Conservation (phyloP, 1,140 invertebrate genomes). For the Philaenus spumarius region DNA sequence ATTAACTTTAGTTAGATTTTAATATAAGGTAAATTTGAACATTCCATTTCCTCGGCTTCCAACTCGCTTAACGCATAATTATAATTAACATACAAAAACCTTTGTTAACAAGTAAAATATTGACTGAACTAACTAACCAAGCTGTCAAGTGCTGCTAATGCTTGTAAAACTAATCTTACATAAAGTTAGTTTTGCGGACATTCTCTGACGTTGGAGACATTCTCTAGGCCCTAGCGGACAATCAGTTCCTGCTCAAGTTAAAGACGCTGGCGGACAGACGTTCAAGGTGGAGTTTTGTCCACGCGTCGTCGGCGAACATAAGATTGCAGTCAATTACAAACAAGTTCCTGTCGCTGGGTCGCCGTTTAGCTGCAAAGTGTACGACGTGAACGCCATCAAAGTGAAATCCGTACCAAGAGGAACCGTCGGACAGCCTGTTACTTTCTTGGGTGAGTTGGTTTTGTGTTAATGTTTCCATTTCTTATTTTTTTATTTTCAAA, state of each 20-base stretch:
- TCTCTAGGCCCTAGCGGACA: conserved; percentile 73
- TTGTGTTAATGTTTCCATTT: no score
- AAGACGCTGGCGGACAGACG: conserved; percentile 57
- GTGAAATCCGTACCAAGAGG: conserved; percentile 87
- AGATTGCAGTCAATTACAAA: conserved; percentile 74
- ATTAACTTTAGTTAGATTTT: no score
- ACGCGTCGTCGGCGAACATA: conserved; percentile 80
- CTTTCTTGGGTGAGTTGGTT: conserved; percentile 83
- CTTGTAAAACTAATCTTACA: no score
- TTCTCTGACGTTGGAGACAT: conserved; percentile 13
- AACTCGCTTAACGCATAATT: no score
- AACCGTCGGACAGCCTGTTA: conserved; percentile 86
- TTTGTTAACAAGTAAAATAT: no score
- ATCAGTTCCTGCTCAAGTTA: conserved; percentile 79
- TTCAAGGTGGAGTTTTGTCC: conserved; percentile 85
- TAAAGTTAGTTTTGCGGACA: no score
- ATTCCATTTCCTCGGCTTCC: no score
- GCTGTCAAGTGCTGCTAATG: no score
- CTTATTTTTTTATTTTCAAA: no score
- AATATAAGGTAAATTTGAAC: no score
- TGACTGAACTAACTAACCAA: no score
- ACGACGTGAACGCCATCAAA: conserved; percentile 90
- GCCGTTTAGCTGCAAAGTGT: conserved; percentile 90
- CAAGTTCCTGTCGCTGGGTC: conserved; percentile 74
- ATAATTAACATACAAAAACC: no score